Conservation (phyloP, 2,113 vertebrate species). For the Suncus etruscus region DNA sequence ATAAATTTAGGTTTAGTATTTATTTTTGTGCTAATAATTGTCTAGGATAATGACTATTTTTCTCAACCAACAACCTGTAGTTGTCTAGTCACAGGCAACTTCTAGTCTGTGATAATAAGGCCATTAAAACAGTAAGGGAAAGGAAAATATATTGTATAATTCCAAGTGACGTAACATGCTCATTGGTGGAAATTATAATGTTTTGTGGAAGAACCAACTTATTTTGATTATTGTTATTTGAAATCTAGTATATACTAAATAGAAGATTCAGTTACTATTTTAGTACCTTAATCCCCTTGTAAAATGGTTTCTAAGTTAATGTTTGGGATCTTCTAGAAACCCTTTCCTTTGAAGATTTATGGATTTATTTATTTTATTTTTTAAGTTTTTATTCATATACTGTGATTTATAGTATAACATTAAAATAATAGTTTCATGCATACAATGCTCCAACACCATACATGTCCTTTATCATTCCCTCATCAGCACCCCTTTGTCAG, state of each 20-base stretch:
- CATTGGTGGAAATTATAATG: background rate
- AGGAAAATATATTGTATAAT: background rate
- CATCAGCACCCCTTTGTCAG: too few relatives aligned
- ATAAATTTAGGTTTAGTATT: slow-evolving; percentile 36
- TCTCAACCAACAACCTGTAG: background rate
- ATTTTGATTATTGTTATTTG: slow-evolving; percentile 32
- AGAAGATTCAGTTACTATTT: background rate
- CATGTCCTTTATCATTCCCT: too few relatives aligned
- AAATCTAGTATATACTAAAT: background rate
- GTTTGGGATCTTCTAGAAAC: background rate
- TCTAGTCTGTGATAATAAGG: slow-evolving; percentile 32
- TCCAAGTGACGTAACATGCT: background rate
- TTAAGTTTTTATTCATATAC: too few relatives aligned
- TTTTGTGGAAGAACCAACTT: background rate
- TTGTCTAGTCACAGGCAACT: background rate
- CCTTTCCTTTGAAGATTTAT: too few relatives aligned
- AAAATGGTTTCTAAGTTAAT: background rate
- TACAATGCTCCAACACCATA: too few relatives aligned
- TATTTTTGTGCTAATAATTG: slow-evolving; percentile 45
- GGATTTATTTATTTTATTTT: too few relatives aligned
- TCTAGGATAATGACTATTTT: background rate
- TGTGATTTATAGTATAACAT: too few relatives aligned
- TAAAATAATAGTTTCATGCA: too few relatives aligned
- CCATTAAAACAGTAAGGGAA: background rate
- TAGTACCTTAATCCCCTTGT: background rate